Percentiles rank a stretch among this genome's conserved stretches.
These are phyloP conservation scores for Pogonomyrmex barbatus DNA, from an alignment of 1,140 invertebrate genomes.

Conservation along the genomic window DNA sequence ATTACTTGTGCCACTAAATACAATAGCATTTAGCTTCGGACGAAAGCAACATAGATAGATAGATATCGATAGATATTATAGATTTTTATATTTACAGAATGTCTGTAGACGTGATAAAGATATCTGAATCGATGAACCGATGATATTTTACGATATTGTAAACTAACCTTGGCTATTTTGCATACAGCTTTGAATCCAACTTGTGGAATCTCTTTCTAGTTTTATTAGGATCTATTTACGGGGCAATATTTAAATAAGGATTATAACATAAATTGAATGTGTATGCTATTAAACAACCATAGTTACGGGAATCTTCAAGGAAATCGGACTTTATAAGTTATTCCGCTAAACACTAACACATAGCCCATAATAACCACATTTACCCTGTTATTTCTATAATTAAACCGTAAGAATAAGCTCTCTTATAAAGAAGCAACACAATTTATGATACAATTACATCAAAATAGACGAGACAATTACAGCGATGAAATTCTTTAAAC, in stretches of 20 bases:
- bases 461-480: slow-evolving; percentile 21
- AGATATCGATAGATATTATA: neutral
- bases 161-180: slow-evolving; percentile 73
- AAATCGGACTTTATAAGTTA: slow-evolving; percentile 62
- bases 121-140: neutral
- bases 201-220: slow-evolving; percentile 74
- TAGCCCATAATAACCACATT: slow-evolving; percentile 67
- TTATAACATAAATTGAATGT: slow-evolving; percentile 51
- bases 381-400: slow-evolving; percentile 68
- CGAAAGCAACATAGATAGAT: neutral
- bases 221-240: slow-evolving; percentile 52
- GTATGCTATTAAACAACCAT: slow-evolving; percentile 60
- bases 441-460: slow-evolving; percentile 34
- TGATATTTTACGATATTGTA: slow-evolving; percentile 56
- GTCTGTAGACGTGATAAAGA: neutral
- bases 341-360: slow-evolving; percentile 64
- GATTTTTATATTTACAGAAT: slow-evolving; percentile 44
- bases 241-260: slow-evolving; percentile 52
- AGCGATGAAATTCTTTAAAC: slow-evolving; percentile 26
- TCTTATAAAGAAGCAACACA: slow-evolving; percentile 31
- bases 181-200: slow-evolving; percentile 74
- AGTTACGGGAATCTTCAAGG: slow-evolving; percentile 29
- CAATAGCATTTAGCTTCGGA: neutral
- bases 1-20: neutral
- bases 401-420: slow-evolving; percentile 28